Evolutionary conservation across 1,140 invertebrate species (phyloP).

Genomic region (Hetaerina americana): DNA sequence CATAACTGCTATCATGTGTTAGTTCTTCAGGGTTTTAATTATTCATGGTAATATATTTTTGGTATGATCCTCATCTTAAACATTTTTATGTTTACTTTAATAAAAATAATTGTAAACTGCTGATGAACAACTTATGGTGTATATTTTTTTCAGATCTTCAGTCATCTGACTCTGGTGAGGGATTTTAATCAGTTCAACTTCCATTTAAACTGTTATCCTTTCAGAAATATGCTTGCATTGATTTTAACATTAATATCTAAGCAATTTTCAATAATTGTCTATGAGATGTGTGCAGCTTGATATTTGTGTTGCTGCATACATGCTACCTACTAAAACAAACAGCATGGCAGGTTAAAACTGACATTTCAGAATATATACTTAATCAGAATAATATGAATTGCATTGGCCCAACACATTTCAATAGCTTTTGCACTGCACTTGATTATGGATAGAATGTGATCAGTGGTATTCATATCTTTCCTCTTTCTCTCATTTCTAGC

Average conservation of each 20-base stretch:
- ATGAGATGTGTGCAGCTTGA: too few relatives aligned
- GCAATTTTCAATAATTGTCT: too few relatives aligned
- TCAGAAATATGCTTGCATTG: neutral
- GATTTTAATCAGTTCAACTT: neutral
- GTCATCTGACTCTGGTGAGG: neutral
- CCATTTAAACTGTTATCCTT: neutral
- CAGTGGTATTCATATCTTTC: neutral
- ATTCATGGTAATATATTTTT: too few relatives aligned
- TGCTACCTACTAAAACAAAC: too few relatives aligned
- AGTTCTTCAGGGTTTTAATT: too few relatives aligned
- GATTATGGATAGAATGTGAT: neutral
- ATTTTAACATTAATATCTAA: too few relatives aligned
- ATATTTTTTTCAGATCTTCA: neutral
- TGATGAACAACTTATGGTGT: neutral
- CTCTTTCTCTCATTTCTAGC: neutral
- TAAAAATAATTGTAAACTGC: neutral
- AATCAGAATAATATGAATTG: neutral
- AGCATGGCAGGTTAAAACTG: too few relatives aligned
- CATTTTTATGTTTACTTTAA: neutral
- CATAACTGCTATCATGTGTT: too few relatives aligned
- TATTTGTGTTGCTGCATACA: too few relatives aligned
- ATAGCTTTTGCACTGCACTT: neutral
- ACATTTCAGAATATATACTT: neutral
- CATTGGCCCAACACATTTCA: neutral
- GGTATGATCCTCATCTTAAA: too few relatives aligned